Conservation (phyloP, 92 coral and sea anemone species). For the Paramuricea clavata region DNA sequence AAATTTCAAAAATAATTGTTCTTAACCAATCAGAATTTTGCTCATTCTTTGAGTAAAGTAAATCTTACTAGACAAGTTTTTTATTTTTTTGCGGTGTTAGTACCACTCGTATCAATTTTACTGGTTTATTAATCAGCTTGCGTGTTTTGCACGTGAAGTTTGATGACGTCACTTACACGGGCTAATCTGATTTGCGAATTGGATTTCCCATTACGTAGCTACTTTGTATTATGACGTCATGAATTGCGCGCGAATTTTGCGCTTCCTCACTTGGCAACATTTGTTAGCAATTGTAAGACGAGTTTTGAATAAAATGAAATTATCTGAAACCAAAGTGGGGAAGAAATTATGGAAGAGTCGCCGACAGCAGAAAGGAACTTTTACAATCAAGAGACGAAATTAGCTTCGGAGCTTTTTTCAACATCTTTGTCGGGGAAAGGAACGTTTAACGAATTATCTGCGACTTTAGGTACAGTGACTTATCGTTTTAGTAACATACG, state of each 20-base stretch:
- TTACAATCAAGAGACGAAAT: neutral
- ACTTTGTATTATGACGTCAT: conserved; percentile 14
- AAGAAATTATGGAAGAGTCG: conserved; percentile 3
- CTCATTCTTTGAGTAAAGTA: too few species aligned
- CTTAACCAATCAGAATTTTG: too few species aligned
- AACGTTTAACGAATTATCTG: neutral
- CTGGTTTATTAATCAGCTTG: too few species aligned
- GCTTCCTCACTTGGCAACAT: neutral
- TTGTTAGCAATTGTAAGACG: neutral
- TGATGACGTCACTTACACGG: neutral
- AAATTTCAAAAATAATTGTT: too few species aligned
- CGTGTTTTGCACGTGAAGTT: neutral
- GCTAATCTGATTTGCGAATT: neutral
- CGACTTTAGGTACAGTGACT: neutral
- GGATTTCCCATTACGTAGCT: neutral
- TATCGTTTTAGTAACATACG: too few species aligned
- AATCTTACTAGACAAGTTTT: too few species aligned
- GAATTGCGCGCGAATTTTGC: conserved; percentile 12
- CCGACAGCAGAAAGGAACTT: neutral
- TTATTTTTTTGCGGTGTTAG: too few species aligned
- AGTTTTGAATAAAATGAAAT: conserved; percentile 1
- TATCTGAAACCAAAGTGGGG: neutral
- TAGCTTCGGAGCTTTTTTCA: neutral
- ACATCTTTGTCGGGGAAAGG: neutral
- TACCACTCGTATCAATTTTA: too few species aligned